Percentiles rank a stretch among this genome's conserved stretches.
Evolutionary conservation across 2,888 invertebrate species (phyloP).

Genomic region (Drosophila suboccidentalis): DNA sequence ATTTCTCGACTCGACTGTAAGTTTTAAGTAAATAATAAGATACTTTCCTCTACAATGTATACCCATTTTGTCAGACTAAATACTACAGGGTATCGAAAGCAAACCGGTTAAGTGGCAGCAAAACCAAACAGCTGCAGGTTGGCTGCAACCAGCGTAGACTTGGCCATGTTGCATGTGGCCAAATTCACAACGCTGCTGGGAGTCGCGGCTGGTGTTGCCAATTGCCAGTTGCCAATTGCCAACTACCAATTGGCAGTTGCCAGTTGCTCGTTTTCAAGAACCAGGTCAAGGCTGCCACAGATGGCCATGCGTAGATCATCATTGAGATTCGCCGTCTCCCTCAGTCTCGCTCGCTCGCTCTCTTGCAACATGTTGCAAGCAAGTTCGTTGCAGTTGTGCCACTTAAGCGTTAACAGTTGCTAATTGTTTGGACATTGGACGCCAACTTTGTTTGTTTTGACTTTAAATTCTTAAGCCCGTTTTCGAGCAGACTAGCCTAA

Average conservation of each 20-base stretch:
- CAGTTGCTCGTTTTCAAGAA: slow-evolving; percentile 55
- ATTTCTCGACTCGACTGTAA: not conserved
- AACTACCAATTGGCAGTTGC: slow-evolving; percentile 23
- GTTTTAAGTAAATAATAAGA: not conserved
- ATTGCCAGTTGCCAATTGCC: slow-evolving; percentile 39
- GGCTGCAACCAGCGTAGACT: slow-evolving; percentile 47
- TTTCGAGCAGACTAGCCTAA: slow-evolving; percentile 20
- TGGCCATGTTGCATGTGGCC: slow-evolving; percentile 56
- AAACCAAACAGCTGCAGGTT: slow-evolving; percentile 57
- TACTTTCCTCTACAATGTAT: not conserved
- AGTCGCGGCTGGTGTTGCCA: slow-evolving; percentile 42
- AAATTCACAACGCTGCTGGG: slow-evolving; percentile 36
- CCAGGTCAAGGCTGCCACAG: slow-evolving; percentile 72
- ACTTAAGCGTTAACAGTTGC: slow-evolving; percentile 23
- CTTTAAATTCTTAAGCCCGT: slow-evolving; percentile 15
- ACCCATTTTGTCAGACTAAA: not conserved
- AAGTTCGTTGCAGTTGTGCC: slow-evolving; percentile 11
- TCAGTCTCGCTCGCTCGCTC: slow-evolving; percentile 32
- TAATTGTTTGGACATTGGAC: slow-evolving; percentile 21
- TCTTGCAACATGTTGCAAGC: slow-evolving; percentile 50
- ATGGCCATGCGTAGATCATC: slow-evolving; percentile 66
- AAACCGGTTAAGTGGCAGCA: slow-evolving; percentile 50
- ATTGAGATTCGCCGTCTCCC: slow-evolving; percentile 27
- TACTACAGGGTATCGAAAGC: slow-evolving; percentile 19
- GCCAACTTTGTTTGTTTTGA: not conserved